Evolutionary conservation across 2,797 vertebrate species (phyloP), one percentile per base, ranked within the genome.

Genomic region (Percopsis omiscomaycus): DNA sequence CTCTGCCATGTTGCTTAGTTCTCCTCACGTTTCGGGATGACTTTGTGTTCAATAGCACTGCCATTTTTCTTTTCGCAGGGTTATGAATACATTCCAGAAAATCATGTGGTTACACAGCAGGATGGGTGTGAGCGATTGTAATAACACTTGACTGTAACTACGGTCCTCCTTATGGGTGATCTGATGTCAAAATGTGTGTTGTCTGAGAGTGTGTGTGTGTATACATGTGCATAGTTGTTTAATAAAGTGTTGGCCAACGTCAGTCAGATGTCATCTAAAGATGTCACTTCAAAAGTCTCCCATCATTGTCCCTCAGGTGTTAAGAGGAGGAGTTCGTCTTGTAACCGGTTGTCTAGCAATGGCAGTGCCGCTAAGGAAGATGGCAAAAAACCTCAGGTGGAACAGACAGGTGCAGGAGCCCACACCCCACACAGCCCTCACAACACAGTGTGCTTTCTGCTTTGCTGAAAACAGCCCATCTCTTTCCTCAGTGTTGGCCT

Each of bases 331-430:
- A 95, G 93, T 88, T 90, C 93, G 13, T 96, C 94, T 87, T 94
- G 94, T 93, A 96, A 94, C 89, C 94, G 93, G 84, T 92, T 96
- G 93, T 92, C 88, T 95, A 94, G 92, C 91, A 95, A 92, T 89
- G 88, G 88, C 92, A 94, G 88, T 87, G 90, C 79, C 85, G 79
- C 90, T 92, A 94, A 95, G 86, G 93, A 94, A 86, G 86, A 88
- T 61, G 80, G 86, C 84, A 94, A 91, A 93, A 92, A 91, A 84
- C 88, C 86, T 63, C 92, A 92, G 90, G 84, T 87, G 92, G 94
- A 96, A 84, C 92, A 90, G 88, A 94, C 94, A 96, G 94, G 93
- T 95, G 91, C 94, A 89, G 80, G 87, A 83, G 85, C 80, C 80
- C 64, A 77, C 61, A 68, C 74, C 66, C 65, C 30, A 68, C 66